phyloP scores from a whole-genome alignment of 2,797 vertebrate genomes.

The Clarias pachynema region DNA sequence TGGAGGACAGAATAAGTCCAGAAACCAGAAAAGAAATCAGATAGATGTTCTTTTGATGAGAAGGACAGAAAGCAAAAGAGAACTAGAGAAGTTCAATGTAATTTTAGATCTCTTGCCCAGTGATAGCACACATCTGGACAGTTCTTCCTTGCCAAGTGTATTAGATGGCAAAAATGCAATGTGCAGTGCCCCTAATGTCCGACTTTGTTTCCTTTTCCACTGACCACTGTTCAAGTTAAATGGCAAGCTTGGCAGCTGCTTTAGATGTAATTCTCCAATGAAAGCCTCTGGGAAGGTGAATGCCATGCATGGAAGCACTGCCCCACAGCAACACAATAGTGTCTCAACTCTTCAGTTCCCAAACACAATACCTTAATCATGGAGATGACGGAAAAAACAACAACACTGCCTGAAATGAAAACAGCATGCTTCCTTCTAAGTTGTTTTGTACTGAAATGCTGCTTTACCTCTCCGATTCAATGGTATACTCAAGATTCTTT shows the following conservation, averaged over 20 bases:
- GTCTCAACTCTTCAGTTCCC: constrained; percentile 37
- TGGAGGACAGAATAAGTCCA: background rate
- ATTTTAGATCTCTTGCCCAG: background rate
- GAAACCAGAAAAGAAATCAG: constrained; percentile 1
- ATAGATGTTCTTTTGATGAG: background rate
- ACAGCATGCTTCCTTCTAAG: constrained; percentile 17
- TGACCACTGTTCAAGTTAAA: constrained; percentile 23
- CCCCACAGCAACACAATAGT: constrained; percentile 15
- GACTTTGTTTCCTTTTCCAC: background rate
- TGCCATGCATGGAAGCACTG: background rate
- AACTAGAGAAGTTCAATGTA: background rate
- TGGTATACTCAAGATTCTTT: background rate
- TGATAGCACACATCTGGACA: background rate
- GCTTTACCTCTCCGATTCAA: constrained; percentile 14
- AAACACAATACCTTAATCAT: constrained; percentile 24
- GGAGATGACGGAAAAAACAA: constrained; percentile 23
- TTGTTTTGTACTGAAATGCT: constrained; percentile 20
- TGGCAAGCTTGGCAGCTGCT: background rate
- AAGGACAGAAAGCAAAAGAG: background rate
- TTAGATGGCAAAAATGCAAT: background rate
- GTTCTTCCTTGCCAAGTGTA: constrained; percentile 5
- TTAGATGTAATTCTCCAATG: constrained; percentile 8
- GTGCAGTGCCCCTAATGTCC: background rate
- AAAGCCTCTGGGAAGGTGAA: constrained; percentile 36
- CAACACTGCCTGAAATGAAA: constrained; percentile 33